A percentile compares a stretch with the other conserved stretches of the same genome.
phyloP scores from a whole-genome alignment of 2,797 vertebrate species.

The Danionella dracula region DNA sequence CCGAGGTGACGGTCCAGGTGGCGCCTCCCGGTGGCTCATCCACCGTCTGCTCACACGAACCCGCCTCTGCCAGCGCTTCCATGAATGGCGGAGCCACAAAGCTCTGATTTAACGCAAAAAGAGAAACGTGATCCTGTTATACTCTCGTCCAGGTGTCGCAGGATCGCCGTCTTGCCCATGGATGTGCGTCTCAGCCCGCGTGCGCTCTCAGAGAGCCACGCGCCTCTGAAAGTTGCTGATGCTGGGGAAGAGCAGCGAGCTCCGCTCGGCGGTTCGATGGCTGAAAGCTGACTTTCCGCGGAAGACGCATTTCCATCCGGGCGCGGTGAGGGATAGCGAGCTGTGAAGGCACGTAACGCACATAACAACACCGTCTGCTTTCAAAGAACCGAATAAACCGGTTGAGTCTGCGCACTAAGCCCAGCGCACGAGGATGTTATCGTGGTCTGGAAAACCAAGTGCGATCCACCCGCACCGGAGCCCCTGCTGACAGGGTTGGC shows the following conservation, averaged over 20 bases:
- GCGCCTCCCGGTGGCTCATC: conserved; percentile 48
- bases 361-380: conserved; percentile 1
- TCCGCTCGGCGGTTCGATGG: conserved; percentile 5
- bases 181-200: background rate
- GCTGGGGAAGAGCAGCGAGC: background rate
- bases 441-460: background rate
- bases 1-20: conserved; percentile 42
- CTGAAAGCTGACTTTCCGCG: conserved; percentile 19
- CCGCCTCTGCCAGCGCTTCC: conserved; percentile 61
- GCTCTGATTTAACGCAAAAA: conserved; percentile 46
- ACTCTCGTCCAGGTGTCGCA: conserved; percentile 12
- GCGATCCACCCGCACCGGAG: background rate
- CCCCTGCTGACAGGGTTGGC: background rate
- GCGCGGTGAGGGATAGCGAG: conserved; percentile 12
- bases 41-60: conserved; percentile 44
- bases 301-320: conserved; percentile 34
- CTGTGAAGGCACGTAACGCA: background rate
- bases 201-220: background rate
- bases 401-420: background rate
- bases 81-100: conserved; percentile 41
- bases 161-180: conserved; percentile 6
- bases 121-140: background rate
- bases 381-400: background rate
- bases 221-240: conserved; percentile 13
- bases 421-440: background rate